Evolutionary conservation across 2,888 invertebrate species (phyloP).

Genomic region (Noctua pronuba): DNA sequence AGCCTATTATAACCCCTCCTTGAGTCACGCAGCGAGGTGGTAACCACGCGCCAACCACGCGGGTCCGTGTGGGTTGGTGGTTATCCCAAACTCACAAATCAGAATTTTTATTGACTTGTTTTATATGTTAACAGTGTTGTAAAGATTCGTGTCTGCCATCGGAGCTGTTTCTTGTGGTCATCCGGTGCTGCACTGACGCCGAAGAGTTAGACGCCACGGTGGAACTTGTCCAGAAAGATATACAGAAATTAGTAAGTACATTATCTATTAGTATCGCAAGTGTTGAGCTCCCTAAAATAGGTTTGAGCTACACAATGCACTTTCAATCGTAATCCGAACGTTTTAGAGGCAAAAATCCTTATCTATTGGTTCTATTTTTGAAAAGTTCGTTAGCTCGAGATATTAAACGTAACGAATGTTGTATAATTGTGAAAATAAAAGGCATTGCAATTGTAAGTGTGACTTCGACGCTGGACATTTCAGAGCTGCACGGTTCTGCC

Average conservation of each 20-base stretch:
- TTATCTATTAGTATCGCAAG: background rate
- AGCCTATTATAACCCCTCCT: background rate
- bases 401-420: background rate
- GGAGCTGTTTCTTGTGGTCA: slow-evolving; percentile 95
- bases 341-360: background rate
- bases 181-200: slow-evolving; percentile 94
- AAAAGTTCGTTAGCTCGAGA: background rate
- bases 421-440: background rate
- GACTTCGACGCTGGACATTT: too few relatives aligned
- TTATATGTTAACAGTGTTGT: slow-evolving; percentile 91
- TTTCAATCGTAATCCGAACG: background rate
- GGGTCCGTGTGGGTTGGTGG: background rate
- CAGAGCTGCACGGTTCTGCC: background rate
- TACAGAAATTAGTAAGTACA: slow-evolving; percentile 92
- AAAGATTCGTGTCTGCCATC: slow-evolving; percentile 94
- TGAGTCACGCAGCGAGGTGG: background rate
- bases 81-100: background rate
- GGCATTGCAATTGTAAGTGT: background rate
- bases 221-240: slow-evolving; percentile 95
- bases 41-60: background rate
- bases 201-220: slow-evolving; percentile 96
- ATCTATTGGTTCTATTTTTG: too few relatives aligned
- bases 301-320: background rate
- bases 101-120: background rate
- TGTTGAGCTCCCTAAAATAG: background rate